Evolutionary conservation across 1,140 invertebrate species (phyloP), one percentile per base, ranked within the genome.

Genomic region (Ctenoplectra terminalis): DNA sequence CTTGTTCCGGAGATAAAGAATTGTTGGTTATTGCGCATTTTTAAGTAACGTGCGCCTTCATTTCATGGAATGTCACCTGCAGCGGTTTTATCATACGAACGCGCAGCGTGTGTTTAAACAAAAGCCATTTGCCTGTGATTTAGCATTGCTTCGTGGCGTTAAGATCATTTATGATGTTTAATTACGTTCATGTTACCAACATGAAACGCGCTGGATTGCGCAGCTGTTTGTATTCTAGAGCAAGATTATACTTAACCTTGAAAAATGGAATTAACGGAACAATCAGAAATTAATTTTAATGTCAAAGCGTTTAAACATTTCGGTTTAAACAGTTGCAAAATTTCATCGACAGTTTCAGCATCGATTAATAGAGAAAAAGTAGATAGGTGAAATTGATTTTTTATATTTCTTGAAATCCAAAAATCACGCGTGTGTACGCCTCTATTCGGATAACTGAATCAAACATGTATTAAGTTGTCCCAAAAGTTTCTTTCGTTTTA

Each of bases 101-200:
- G 37, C 6, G 15, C 34, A 34, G n/a, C 17, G 17, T 29, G n/a
- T 26, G 26, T 46, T 74, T 63, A 34, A 48, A 13, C 26, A n/a
- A 23, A 74, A 63, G 43, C 71, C 43, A 29, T 64, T 66, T 75
- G 0, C 46, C 40, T 48, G 60, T 66, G 29, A 64, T 75, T 75
- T 66, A 64, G 17, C 5, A 23, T 1, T 54, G 43, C 17, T 63
- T 52, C 46, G 60, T 40, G 60, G 46, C 43, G 46, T 29, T 60
- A 7, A 9, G 23, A 34, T 50, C 31, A 15, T 75, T 75, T 64
- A 75, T 66, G 34, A 9, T 8, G 60, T 64, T 66, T 75, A 75
- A 75, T 75, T 64, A 64, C 31, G 52, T 75, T 64, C 34, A 31
- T 64, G 29, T 64, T 40, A 5, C n/a, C 64, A 64, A 75, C 37